Percentiles rank a stretch among this genome's conserved stretches.
Evolutionary conservation across 2,888 invertebrate species (phyloP).

Genomic region (Oxyscelio sp.): DNA sequence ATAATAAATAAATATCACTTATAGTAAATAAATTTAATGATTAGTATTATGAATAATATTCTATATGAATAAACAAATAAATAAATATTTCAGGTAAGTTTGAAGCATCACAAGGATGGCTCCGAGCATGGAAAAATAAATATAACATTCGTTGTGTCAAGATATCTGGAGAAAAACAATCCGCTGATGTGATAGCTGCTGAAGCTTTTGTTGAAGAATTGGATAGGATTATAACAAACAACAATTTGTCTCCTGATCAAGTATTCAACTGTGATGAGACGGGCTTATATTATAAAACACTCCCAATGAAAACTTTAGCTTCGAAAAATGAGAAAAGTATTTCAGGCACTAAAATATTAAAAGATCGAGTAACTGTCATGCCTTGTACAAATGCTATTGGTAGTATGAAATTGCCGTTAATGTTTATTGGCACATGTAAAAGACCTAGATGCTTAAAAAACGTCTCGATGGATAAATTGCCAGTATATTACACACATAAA

Average conservation of each 20-base stretch:
- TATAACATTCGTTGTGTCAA: constrained; percentile 6
- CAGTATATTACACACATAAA: constrained; percentile 33
- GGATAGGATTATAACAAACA: background rate
- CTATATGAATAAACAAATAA: no score
- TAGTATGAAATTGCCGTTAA: background rate
- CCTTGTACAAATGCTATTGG: constrained; percentile 28
- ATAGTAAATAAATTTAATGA: no score
- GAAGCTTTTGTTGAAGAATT: background rate
- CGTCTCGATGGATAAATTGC: background rate
- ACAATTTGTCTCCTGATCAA: constrained; percentile 19
- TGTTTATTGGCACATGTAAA: constrained; percentile 14
- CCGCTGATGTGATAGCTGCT: constrained; percentile 1
- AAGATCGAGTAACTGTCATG: constrained; percentile 19
- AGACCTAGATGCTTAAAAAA: constrained; percentile 19
- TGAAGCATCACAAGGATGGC: constrained; percentile 6
- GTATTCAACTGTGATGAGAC: constrained; percentile 36
- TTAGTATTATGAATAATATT: no score
- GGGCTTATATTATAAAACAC: constrained; percentile 2
- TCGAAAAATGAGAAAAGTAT: background rate
- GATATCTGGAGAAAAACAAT: constrained; percentile 19
- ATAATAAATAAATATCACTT: no score
- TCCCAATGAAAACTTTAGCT: constrained; percentile 17
- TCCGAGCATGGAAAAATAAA: constrained; percentile 5
- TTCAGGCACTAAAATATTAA: constrained; percentile 23
- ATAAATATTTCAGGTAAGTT: no score